These are phyloP conservation scores for Chlamydotis undulata DNA, from an alignment of 2,113 vertebrate genomes.

Conservation along the genomic window DNA sequence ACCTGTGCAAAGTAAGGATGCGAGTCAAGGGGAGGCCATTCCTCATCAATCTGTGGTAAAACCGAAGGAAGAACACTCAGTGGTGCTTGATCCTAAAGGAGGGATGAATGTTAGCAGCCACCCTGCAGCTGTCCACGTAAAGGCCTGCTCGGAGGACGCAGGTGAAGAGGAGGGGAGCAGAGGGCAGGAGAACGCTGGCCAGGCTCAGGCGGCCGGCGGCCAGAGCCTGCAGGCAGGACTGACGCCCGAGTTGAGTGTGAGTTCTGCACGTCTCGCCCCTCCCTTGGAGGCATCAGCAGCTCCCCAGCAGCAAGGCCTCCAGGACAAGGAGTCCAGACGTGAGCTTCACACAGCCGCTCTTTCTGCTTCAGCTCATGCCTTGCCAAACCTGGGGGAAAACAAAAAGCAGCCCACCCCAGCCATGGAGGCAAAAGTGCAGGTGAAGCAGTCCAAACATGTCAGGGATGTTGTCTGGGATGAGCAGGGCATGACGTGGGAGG, in stretches of 20 bases:
- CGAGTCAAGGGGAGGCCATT: background rate
- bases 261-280: conserved; percentile 30
- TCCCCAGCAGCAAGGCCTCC: conserved; percentile 30
- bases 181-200: background rate
- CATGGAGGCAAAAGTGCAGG: conserved; percentile 68
- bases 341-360: conserved; percentile 10
- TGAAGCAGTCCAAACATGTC: conserved; percentile 82
- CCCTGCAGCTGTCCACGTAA: background rate
- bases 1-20: conserved; percentile 2
- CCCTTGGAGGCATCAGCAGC: background rate
- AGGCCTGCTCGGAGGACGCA: background rate
- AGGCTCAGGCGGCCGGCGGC: background rate
- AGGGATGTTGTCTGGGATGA: conserved; percentile 96
- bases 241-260: background rate
- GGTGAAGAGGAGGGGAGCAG: conserved; percentile 34
- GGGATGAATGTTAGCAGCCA: background rate
- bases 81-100: conserved; percentile 37
- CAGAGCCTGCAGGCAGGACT: conserved; percentile 45
- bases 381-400: conserved; percentile 19
- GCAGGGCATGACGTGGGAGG: conserved; percentile 99
- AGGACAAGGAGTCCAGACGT: conserved; percentile 46
- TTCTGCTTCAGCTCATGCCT: conserved; percentile 56
- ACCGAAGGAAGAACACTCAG: conserved; percentile 19
- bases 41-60: background rate
- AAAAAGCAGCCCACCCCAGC: conserved; percentile 56